Percentiles rank a stretch among this genome's conserved stretches.
Conservation (phyloP, 2,113 vertebrate genomes). For the Noturus placidus region DNA sequence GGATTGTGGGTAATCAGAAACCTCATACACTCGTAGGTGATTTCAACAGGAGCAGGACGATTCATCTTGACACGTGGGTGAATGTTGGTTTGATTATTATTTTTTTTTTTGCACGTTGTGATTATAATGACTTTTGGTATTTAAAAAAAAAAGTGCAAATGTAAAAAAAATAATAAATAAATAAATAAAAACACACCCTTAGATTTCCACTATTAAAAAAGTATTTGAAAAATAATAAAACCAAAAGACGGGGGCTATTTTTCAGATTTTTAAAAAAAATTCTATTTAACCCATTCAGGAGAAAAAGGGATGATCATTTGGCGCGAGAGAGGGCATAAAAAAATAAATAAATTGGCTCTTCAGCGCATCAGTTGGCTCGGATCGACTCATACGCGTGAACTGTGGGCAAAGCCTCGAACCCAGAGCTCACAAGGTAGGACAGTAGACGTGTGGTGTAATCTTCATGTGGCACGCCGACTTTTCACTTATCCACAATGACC, state of each 20-base stretch:
- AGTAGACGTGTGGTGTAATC: conserved; percentile 60
- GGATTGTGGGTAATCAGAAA: conserved; percentile 99
- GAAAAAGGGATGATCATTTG: conserved; percentile 42
- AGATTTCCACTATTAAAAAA: background rate
- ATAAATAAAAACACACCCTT: conserved; percentile 8
- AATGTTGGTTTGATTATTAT: background rate
- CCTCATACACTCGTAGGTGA: conserved; percentile 88
- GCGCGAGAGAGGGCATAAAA: conserved; percentile 28
- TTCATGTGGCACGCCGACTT: conserved; percentile 60
- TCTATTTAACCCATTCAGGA: conserved; percentile 65
- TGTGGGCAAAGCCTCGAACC: conserved; percentile 56
- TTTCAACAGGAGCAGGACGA: conserved; percentile 95
- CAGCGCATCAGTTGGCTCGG: conserved; percentile 44
- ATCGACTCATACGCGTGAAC: conserved; percentile 53
- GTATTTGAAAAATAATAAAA: conserved; percentile 57
- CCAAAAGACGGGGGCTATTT: conserved; percentile 54
- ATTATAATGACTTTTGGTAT: conserved; percentile 12
- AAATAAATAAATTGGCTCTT: conserved; percentile 30
- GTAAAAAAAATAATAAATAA: background rate
- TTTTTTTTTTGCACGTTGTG: background rate
- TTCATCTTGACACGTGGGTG: conserved; percentile 84
- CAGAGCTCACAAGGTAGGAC: conserved; percentile 62
- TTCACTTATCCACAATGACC: conserved; percentile 94
- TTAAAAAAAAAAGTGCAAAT: conserved; percentile 17
- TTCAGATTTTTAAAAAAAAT: conserved; percentile 46